Base-by-base conservation (phyloP, 2,797 vertebrate species). In the Enteromius trimaculatus region DNA sequence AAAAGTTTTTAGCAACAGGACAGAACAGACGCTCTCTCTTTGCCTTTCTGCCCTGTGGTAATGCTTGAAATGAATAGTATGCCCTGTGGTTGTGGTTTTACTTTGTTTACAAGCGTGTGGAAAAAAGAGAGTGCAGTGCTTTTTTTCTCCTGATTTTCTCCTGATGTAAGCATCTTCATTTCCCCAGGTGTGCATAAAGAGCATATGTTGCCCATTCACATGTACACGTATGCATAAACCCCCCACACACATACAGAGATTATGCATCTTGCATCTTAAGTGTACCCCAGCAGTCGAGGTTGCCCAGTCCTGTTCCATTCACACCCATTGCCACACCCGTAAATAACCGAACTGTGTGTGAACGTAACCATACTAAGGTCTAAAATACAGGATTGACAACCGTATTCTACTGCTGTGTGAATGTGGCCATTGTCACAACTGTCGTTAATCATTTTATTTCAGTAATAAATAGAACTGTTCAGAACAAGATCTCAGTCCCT, bases 61-160 rank as follows among this genome's bases (percentile, higher is more conserved):
- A 47, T 77, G 4, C 53, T 37, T 70, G 65, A 78, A 49, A 83
- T 83, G 51, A 77, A 60, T 60, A 60, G 81, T 64, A 70, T 69
- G 47, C 11, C 55, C 64, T 83, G 75, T 70, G 75, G 82, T 62
- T 49, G 21, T 78, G 75, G 65, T 83, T 77, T 81, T 44, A 44
- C 72, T 44, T 77, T 77, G 69, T 86, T 88, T 84, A 77, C 83
- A 60, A 51, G 23, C 13, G 62, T 74, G 70, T 58, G 62, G 55
- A 29, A 71, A 58, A 79, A 23, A 37, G 26, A 74, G 62, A 19
- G 29, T 13, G 5, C 34, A 14, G 17, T 42, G 65, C 3, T 47
- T 65, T 64, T 62, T 81, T 62, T 29, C 34, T 82, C 23, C 49
- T 58, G 71, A 39, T 62, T 81, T 62, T 29, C 34, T 82, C 23